Conservation (phyloP, 2,797 vertebrate genomes). For the Jordanella pulchra region DNA sequence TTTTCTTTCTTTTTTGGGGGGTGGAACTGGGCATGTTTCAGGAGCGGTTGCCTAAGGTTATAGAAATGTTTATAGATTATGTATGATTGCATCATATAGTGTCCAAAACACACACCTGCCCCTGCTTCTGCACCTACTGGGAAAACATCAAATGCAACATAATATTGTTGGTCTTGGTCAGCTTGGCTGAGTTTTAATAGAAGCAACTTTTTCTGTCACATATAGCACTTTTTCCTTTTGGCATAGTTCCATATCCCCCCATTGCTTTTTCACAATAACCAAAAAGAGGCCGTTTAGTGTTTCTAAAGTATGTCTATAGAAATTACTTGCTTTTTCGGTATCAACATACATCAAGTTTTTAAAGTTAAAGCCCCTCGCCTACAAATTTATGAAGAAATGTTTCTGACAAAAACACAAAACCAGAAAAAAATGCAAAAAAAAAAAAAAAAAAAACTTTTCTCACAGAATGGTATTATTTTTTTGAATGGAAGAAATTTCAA, state of each 20-base stretch:
- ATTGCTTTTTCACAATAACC: not conserved
- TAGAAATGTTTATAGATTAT: slow-evolving; percentile 2
- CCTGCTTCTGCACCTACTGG: not conserved
- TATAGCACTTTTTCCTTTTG: not conserved
- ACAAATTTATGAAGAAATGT: no score
- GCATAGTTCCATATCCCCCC: not conserved
- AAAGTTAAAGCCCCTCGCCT: no score
- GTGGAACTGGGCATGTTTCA: not conserved
- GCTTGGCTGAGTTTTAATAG: not conserved
- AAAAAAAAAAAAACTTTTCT: no score
- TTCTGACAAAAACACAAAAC: no score
- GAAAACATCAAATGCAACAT: not conserved
- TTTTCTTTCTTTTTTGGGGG: slow-evolving; percentile 9
- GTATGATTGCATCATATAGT: not conserved
- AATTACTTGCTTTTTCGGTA: not conserved
- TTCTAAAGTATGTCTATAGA: not conserved
- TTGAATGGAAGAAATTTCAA: no score
- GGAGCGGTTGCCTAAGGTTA: not conserved
- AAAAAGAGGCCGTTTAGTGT: not conserved
- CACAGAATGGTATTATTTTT: no score
- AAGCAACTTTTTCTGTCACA: not conserved
- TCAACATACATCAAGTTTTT: not conserved
- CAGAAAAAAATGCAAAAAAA: no score
- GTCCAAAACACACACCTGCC: not conserved
- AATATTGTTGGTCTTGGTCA: not conserved